Evolutionary conservation across 1,140 invertebrate genomes (phyloP), one percentile per base, ranked within the genome.

Genomic region (Drosophila ambigua): DNA sequence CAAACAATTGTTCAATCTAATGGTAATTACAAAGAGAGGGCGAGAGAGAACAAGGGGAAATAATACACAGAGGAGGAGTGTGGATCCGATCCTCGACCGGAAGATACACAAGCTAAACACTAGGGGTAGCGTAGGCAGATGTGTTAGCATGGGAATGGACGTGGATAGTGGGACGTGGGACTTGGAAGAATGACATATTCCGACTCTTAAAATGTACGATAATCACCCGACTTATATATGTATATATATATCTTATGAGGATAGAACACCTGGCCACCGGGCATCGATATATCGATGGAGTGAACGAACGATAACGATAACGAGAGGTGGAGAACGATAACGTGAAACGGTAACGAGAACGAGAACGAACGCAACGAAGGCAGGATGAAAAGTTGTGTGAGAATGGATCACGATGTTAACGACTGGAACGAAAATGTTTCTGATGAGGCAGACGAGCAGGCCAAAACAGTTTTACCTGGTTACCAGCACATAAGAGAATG

Each of bases 391-490:
- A 55, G 41, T 73, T 59, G 68, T 81, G 68, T 81, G 57, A 83
- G 65, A 69, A 57, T 72, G 67, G 46, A 35, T 26, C 11, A 55
- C 23, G 43, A 62, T 64, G 68, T 63, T 80, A 50, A 78, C 63
- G 50, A n/a, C 60, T 74, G 69, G 62, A 46, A 51, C 62, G 57
- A 66, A 69, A 49, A 73, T 39, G 11, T 13, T 39, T 13, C 11
- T 39, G 35, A 13, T 73, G 71, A 76, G 61, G 39, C 61, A 63
- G 39, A 79, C 74, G 64, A 45, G 35, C 35, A 58, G 71, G 72
- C 72, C 69, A 62, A 82, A 52, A 72, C 87, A 74, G 39, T 63
- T 69, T 85, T 85, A 85, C 82, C 82, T 85, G 80, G 72, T 87
- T 80, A 81, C 79, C 72, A 77, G 59, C 72, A 74, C 54, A 39